A percentile compares a stretch with the other conserved stretches of the same genome.
These are phyloP conservation scores for Cheilosia vernalis DNA, from an alignment of 2,888 invertebrate species.

Conservation along the genomic window DNA sequence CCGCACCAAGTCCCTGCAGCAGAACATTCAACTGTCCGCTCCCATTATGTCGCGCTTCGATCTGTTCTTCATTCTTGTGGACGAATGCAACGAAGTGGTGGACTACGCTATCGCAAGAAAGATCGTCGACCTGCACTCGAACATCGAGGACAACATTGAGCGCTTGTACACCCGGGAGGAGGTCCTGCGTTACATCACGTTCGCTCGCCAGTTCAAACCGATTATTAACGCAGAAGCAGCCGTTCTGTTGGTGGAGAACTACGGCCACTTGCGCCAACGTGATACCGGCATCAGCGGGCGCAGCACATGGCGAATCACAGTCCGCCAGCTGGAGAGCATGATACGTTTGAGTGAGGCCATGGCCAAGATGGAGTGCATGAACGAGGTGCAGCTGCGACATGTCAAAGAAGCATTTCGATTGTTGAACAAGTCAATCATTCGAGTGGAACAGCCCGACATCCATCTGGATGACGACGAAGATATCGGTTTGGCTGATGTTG, in stretches of 20 bases:
- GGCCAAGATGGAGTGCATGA: constrained; percentile 97
- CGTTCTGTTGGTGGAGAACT: constrained; percentile 93
- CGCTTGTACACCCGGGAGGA: constrained; percentile 94
- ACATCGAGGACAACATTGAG: constrained; percentile 91
- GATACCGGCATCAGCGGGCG: constrained; percentile 89
- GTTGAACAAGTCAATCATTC: constrained; percentile 97
- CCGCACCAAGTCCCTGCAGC: constrained; percentile 95
- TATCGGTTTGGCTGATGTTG: constrained; percentile 85
- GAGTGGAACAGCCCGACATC: constrained; percentile 99
- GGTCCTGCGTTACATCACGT: constrained; percentile 96
- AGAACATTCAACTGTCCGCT: constrained; percentile 96
- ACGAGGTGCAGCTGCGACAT: constrained; percentile 93
- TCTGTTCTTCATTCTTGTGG: constrained; percentile 98
- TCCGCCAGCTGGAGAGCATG: constrained; percentile 97
- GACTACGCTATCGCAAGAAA: constrained; percentile 98
- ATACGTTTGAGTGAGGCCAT: constrained; percentile 97
- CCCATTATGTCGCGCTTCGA: constrained; percentile 99
- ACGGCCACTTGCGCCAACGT: constrained; percentile 92
- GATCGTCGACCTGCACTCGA: constrained; percentile 96
- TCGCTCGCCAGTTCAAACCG: constrained; percentile 98
- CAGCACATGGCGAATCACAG: constrained; percentile 97
- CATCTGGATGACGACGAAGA: constrained; percentile 92
- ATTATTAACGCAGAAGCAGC: constrained; percentile 92
- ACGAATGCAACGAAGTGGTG: constrained; percentile 97
- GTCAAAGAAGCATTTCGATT: constrained; percentile 96